Evolutionary conservation across 2,797 vertebrate species (phyloP), one percentile per base, ranked within the genome.

Genomic region (Microtus californicus): DNA sequence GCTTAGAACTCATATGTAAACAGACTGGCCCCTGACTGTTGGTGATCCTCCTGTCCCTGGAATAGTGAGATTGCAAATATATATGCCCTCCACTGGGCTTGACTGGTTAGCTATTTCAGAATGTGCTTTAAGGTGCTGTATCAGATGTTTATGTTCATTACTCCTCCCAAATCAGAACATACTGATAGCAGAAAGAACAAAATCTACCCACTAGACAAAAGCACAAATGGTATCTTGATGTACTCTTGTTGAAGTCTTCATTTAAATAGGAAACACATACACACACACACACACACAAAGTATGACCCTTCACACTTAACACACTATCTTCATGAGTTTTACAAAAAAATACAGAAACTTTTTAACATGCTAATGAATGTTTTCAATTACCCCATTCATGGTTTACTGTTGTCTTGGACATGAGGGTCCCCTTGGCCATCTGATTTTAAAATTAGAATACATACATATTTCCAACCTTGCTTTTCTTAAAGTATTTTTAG

Each of bases 121-220:
- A 86, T 19, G 77, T 93, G 23, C 92, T 94, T 93, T 85, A 77
- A 74, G 37, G 86, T 77, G 78, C 19, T 86, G 0, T 79, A 59
- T 34, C 67, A 94, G 63, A 88, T 92, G 43, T 87, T 74, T 80
- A 45, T 90, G 25, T 92, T 95, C 56, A 67, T 86, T 88, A 91
- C 51, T 6, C 25, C 40, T 17, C 74, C 78, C 74, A 93, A 71
- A 90, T 81, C 78, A 82, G 71, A 95, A 96, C 90, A 95, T 91
- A 95, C 67, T 67, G 29, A 83, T 40, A 89, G 63, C 89, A 97
- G 69, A 87, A 95, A 87, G 21, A 69, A 95, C 23, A 95, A 96
- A 95, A 78, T 51, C 65, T 34, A 37, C 14, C 23, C 23, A 73
- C 23, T 86, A 96, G 80, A 96, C 85, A 90, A 96, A 76, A 92